These are phyloP conservation scores for Anguilla marmorata DNA, from an alignment of 2,797 vertebrate genomes.

Conservation along the genomic window DNA sequence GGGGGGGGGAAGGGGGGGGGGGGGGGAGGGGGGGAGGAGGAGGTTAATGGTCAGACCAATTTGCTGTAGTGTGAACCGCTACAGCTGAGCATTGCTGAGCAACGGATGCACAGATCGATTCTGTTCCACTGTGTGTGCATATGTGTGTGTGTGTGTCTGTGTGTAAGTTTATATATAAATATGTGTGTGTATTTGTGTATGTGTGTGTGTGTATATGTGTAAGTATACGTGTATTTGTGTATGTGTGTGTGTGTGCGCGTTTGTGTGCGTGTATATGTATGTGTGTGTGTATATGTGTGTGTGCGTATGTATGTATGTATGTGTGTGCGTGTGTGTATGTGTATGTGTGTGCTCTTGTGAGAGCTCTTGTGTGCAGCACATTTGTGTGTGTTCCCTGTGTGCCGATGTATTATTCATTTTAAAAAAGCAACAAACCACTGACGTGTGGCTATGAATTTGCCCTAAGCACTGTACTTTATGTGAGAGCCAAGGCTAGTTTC, in stretches of 20 bases:
- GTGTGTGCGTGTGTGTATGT: not conserved
- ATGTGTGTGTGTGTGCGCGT: no score
- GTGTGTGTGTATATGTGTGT: no score
- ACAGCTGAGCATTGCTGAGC: not conserved
- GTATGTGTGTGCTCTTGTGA: not conserved
- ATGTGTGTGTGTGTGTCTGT: not conserved
- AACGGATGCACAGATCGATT: not conserved
- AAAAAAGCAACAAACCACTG: not conserved
- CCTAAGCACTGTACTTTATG: not conserved
- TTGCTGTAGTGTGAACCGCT: not conserved
- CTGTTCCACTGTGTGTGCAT: not conserved
- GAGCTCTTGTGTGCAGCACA: not conserved
- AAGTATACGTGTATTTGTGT: not conserved
- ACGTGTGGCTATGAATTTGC: not conserved
- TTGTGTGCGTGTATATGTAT: no score
- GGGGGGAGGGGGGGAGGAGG: no score
- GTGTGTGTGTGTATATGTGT: no score
- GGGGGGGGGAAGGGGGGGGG: conserved; percentile 26
- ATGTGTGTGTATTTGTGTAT: no score
- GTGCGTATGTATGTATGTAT: no score
- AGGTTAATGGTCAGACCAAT: conserved; percentile 25
- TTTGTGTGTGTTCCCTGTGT: no score
- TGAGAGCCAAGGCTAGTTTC: not conserved
- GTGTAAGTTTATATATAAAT: no score
- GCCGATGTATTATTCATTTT: not conserved